phyloP scores from a whole-genome alignment of 2,113 vertebrate genomes.

The Tichodroma muraria region DNA sequence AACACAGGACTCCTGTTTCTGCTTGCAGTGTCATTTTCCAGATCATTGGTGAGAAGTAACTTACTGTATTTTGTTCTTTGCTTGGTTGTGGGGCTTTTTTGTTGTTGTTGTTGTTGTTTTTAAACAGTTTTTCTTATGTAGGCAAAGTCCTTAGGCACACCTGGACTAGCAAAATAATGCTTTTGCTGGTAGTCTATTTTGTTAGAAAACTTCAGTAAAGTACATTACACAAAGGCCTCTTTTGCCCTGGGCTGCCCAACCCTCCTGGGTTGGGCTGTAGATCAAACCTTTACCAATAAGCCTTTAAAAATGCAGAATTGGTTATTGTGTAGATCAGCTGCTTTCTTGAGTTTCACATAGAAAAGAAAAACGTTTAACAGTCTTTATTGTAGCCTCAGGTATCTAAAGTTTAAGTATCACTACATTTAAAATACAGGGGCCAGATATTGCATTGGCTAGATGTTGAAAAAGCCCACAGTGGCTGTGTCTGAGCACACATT shows the following conservation, averaged over 20 bases:
- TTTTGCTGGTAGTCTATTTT: not conserved
- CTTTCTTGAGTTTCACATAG: not conserved
- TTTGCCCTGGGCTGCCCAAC: not conserved
- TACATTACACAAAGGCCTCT: not conserved
- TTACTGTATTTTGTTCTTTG: not conserved
- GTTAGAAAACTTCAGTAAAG: not conserved
- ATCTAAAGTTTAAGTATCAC: not conserved
- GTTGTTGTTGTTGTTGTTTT: too few species aligned
- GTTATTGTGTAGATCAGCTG: not conserved
- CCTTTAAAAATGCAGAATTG: not conserved
- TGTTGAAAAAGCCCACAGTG: not conserved
- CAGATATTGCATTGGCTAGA: not conserved
- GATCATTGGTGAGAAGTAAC: not conserved
- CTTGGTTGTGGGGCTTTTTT: not conserved
- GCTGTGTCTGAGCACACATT: not conserved
- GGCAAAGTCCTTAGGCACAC: not conserved
- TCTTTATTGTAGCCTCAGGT: not conserved
- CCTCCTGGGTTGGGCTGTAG: not conserved
- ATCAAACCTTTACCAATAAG: constrained; percentile 10
- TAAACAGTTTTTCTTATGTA: not conserved
- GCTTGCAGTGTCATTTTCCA: not conserved
- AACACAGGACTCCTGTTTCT: not conserved
- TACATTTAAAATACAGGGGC: not conserved
- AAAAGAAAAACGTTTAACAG: not conserved
- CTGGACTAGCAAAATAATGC: not conserved